These are phyloP conservation scores for Cardinalis cardinalis DNA, from an alignment of 2,113 vertebrate genomes.

Conservation along the genomic window DNA sequence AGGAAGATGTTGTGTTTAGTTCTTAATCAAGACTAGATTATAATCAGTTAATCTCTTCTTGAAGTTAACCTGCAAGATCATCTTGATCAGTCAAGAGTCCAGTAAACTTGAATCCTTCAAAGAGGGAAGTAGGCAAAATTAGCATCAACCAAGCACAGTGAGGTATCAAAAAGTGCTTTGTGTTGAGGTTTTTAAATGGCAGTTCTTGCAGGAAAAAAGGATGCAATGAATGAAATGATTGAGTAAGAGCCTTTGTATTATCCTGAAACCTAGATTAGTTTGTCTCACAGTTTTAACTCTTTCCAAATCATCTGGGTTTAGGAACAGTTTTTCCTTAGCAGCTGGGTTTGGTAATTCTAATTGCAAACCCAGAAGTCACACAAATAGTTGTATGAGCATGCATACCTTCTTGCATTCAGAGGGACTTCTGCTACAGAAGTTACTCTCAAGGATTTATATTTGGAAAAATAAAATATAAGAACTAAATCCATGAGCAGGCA, in stretches of 20 bases:
- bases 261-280: not conserved
- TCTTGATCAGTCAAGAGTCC: not conserved
- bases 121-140: not conserved
- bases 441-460: not conserved
- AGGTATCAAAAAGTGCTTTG: not conserved
- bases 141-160: not conserved
- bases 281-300: not conserved
- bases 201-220: not conserved
- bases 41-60: not conserved
- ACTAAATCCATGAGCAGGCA: not conserved
- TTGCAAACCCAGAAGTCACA: not conserved
- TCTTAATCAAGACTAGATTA: not conserved
- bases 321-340: not conserved
- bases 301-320: not conserved
- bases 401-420: not conserved
- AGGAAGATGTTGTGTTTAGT: not conserved
- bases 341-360: not conserved
- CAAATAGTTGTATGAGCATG: not conserved
- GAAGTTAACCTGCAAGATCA: not conserved
- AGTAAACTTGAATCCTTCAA: not conserved
- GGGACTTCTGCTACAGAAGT: not conserved
- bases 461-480: not conserved
- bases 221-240: not conserved
- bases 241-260: not conserved
- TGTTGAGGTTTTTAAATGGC: not conserved